Percentiles rank a stretch among this genome's conserved stretches.
Evolutionary conservation across 2,888 invertebrate genomes (phyloP).

Genomic region (Drosophila percnosoma): DNA sequence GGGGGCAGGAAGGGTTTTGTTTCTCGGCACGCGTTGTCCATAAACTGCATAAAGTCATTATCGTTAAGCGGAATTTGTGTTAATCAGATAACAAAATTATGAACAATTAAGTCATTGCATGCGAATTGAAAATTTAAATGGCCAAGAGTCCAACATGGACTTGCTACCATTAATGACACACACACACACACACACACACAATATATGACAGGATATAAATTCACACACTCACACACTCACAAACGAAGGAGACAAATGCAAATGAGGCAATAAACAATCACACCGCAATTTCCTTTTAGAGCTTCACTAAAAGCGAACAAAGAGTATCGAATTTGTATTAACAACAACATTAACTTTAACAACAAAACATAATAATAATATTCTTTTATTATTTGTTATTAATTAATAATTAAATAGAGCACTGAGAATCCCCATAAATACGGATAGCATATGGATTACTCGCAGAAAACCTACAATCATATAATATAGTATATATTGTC

Average conservation of each 20-base stretch:
- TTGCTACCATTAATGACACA: conserved; percentile 54
- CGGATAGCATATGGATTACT: not conserved
- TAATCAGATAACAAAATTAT: conserved; percentile 81
- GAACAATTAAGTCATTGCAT: conserved; percentile 80
- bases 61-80: conserved; percentile 80
- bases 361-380: not conserved
- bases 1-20: not conserved
- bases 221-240: not conserved
- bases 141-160: conserved; percentile 24
- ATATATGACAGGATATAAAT: conserved; percentile 18
- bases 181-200: conserved; percentile 4
- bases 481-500: not conserved
- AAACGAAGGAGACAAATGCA: conserved; percentile 43
- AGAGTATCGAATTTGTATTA: not conserved
- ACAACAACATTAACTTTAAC: not conserved
- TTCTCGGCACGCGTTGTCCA: conserved; percentile 66
- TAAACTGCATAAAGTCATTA: conserved; percentile 80
- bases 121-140: conserved; percentile 78
- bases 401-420: not conserved
- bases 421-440: not conserved
- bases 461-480: not conserved
- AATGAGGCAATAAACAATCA: conserved; percentile 53
- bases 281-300: conserved; percentile 3
- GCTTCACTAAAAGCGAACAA: not conserved
- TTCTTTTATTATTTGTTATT: not conserved